A percentile compares a stretch with the other conserved stretches of the same genome.
These are phyloP conservation scores for Anastatus disparis DNA, from an alignment of 1,140 invertebrate species.

Conservation along the genomic window DNA sequence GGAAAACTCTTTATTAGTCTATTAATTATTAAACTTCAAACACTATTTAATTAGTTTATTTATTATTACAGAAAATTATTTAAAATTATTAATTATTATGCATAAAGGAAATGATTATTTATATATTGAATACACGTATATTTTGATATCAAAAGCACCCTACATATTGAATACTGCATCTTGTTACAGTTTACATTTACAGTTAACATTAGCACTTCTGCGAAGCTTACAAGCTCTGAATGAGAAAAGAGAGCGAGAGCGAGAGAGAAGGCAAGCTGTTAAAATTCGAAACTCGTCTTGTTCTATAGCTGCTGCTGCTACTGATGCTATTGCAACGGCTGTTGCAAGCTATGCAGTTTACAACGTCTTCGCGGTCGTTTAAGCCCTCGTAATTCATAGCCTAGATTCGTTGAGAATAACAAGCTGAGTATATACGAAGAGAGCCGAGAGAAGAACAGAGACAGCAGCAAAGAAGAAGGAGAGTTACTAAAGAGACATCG, in stretches of 20 bases:
- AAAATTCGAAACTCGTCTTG: constrained; percentile 30
- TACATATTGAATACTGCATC: no score
- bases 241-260: background rate
- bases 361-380: constrained; percentile 27
- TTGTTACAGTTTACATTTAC: no score
- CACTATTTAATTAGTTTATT: no score
- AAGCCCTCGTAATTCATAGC: constrained; percentile 34
- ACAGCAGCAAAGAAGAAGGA: background rate
- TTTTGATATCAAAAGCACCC: no score
- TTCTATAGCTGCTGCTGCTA: background rate
- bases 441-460: background rate
- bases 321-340: background rate
- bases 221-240: no score
- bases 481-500: background rate
- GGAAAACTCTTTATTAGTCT: no score
- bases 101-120: no score
- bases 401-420: constrained; percentile 7
- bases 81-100: no score
- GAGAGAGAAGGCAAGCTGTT: background rate
- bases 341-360: constrained; percentile 7
- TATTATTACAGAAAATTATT: no score
- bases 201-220: no score
- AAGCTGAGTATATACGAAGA: background rate
- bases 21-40: no score
- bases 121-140: no score